These are phyloP conservation scores for Drosophila burlai DNA, from an alignment of 1,140 invertebrate species.

Conservation along the genomic window DNA sequence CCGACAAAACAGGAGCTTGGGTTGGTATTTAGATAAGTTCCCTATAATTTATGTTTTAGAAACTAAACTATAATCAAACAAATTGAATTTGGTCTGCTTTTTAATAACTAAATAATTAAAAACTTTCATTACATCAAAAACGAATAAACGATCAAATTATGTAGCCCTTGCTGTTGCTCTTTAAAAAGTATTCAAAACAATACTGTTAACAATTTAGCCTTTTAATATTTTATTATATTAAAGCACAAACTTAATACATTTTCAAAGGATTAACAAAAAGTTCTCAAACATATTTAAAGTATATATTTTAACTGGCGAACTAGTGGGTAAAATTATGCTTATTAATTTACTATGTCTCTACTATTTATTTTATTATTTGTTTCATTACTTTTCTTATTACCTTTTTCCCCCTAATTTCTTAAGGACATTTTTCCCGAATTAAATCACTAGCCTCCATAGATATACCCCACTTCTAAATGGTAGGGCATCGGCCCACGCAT, in stretches of 20 bases:
- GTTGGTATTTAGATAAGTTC: not conserved
- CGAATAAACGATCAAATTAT: too few relatives aligned
- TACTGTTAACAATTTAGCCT: too few relatives aligned
- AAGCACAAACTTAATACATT: not conserved
- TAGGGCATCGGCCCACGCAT: slow-evolving; percentile 59
- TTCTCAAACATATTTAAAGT: too few relatives aligned
- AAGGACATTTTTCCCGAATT: not conserved
- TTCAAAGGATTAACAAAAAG: not conserved
- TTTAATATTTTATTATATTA: not conserved
- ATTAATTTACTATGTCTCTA: not conserved
- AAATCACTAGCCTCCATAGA: not conserved
- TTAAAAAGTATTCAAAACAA: too few relatives aligned
- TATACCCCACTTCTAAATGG: not conserved
- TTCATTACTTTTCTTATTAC: too few relatives aligned
- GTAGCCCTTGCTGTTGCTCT: too few relatives aligned
- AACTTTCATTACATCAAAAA: too few relatives aligned
- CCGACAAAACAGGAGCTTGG: not conserved
- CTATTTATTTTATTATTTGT: not conserved
- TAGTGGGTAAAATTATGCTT: not conserved
- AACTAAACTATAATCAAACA: too few relatives aligned
- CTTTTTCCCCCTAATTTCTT: too few relatives aligned
- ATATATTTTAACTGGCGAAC: not conserved
- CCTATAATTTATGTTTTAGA: not conserved
- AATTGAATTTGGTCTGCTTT: too few relatives aligned
- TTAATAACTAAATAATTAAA: too few relatives aligned